Conservation (phyloP, 2,888 invertebrate species). For the Tetropium fuscum region DNA sequence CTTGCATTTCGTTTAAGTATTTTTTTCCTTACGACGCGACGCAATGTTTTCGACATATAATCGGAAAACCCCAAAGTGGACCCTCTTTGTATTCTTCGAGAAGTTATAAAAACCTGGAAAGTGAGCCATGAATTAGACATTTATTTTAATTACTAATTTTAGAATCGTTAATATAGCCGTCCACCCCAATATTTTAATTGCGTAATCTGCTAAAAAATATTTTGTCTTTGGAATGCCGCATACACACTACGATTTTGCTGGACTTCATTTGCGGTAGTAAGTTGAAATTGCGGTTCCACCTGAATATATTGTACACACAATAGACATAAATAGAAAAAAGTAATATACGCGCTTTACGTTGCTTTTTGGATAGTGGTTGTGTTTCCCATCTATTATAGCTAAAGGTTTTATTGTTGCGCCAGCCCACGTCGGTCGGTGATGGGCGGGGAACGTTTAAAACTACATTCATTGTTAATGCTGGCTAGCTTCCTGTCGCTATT, state of each 20-base stretch:
- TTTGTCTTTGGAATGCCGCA: not conserved
- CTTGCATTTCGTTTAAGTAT: too few relatives aligned
- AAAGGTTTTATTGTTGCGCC: slow-evolving; percentile 60
- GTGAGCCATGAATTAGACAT: too few relatives aligned
- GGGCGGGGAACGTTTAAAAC: slow-evolving; percentile 30
- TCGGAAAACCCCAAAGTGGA: too few relatives aligned
- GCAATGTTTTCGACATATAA: too few relatives aligned
- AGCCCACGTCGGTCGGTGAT: slow-evolving; percentile 53
- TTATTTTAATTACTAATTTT: too few relatives aligned
- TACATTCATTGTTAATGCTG: slow-evolving; percentile 31
- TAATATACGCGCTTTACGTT: slow-evolving; percentile 12
- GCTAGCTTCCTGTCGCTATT: slow-evolving; percentile 19
- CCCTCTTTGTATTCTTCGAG: too few relatives aligned
- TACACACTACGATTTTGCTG: not conserved
- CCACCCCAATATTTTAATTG: too few relatives aligned
- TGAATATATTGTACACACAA: not conserved
- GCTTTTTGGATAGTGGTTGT: slow-evolving; percentile 14
- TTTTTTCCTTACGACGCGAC: too few relatives aligned
- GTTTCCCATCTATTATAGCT: slow-evolving; percentile 59
- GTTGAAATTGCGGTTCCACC: not conserved
- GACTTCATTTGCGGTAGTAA: not conserved
- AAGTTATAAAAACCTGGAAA: too few relatives aligned
- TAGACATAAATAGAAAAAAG: slow-evolving; percentile 3
- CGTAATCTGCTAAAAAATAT: not conserved
- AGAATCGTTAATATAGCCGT: too few relatives aligned